Conservation (phyloP, 2,113 vertebrate genomes). For the Campylomormyrus tamandua region DNA sequence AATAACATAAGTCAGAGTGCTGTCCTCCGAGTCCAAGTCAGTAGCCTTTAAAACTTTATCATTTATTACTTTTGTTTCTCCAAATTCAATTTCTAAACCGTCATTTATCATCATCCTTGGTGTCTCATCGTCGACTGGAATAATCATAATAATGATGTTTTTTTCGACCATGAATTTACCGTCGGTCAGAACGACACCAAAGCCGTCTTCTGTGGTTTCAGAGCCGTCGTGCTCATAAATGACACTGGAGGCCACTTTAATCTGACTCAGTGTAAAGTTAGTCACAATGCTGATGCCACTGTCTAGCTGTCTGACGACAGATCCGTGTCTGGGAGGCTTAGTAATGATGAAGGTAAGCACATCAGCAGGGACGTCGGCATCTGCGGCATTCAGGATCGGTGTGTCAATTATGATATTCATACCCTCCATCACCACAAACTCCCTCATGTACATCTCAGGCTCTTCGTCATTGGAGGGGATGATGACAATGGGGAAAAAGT, state of each 20-base stretch:
- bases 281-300: slow-evolving; percentile 72
- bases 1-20: slow-evolving; percentile 70
- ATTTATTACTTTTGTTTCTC: slow-evolving; percentile 73
- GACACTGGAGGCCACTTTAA: slow-evolving; percentile 81
- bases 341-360: slow-evolving; percentile 72
- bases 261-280: slow-evolving; percentile 83
- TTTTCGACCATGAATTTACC: slow-evolving; percentile 73
- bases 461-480: slow-evolving; percentile 82
- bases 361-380: slow-evolving; percentile 75
- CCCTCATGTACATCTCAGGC: slow-evolving; percentile 81
- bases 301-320: slow-evolving; percentile 76
- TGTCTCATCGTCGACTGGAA: slow-evolving; percentile 90
- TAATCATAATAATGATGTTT: slow-evolving; percentile 71
- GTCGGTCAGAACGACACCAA: slow-evolving; percentile 77
- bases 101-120: slow-evolving; percentile 89
- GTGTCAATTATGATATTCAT: slow-evolving; percentile 89
- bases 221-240: slow-evolving; percentile 91
- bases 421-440: slow-evolving; percentile 95
- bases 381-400: slow-evolving; percentile 79
- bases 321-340: slow-evolving; percentile 73
- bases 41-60: slow-evolving; percentile 80
- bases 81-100: slow-evolving; percentile 83
- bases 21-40: slow-evolving; percentile 88
- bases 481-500: slow-evolving; percentile 80
- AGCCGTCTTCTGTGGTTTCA: slow-evolving; percentile 81